Base-by-base conservation (phyloP, 2,888 invertebrate genomes). In the Amphimallon solstitiale region DNA sequence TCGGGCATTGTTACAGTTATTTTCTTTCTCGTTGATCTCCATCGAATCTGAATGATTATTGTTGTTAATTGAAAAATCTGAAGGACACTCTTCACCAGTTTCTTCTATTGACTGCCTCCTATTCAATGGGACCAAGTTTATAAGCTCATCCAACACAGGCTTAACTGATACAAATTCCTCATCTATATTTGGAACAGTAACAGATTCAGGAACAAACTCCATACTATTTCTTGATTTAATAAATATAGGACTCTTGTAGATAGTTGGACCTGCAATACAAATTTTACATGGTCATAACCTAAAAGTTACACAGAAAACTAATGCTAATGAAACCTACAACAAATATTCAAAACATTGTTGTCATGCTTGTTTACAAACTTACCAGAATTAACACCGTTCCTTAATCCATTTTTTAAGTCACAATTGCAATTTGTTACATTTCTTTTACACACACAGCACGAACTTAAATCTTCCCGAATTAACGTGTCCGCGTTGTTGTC, bases 331-430 rank as follows among this genome's bases (percentile, higher is more conserved):
- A 29, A 29, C 5, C 29, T 29, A 29, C 29, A 51, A 34, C 34
- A 21, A n/a, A 34, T 51, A 43, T 38, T 40, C 37, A 56, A 56
- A 56, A 56, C 56, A 43, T 40, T 56, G 54, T 54, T 54, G 56
- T 56, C 60, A 60, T 52, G 51, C 61, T 62, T 70, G 71, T 71
- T 71, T 70, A 69, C 66, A 71, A 71, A 63, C 71, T 69, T 69
- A 70, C 71, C 70, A 48, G 65, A 61, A 60, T 38, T 68, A 40
- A 65, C 63, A 35, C 68, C 71, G 62, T 70, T 71, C 34, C 40
- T 62, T 56, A 68, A 48, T 29, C 40, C 52, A 23, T 49, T 62
- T 21, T 40, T 62, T n/a, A 62, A 23, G 19, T 48, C 49, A 29
- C 71, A 71, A 19, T 19, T 61, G 19, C 71, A 71, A 15, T 46